Base-by-base conservation (phyloP, 1,140 invertebrate genomes). In the Cotesia glomerata region DNA sequence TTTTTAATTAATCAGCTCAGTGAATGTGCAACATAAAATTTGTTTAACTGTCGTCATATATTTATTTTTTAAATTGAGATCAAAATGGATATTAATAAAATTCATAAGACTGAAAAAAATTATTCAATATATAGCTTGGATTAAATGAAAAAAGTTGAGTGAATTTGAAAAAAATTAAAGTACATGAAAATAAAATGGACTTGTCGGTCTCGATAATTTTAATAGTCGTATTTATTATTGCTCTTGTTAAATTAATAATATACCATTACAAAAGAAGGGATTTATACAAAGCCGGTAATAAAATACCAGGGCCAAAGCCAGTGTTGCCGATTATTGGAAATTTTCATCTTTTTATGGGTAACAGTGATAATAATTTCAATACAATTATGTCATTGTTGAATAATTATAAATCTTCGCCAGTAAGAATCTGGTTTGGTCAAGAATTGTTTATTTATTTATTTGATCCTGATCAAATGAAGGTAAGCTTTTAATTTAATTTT, bases 301-400 rank as follows among this genome's bases (percentile, higher is more conserved):
- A 78, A 73, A 77, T 89, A 56, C 87, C 88, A 0, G 88, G 88
- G 18, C 91, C 90, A 2, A 26, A 2, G 0, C 83, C 84, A 2
- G 77, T 86, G 0, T 69, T 90, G 0, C 91, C 91, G 0, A 61
- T 92, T 3, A 78, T 92, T n/a, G 91, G 91, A 32, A 90, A 90
- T 72, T 88, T 87, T 32, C 83, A 87, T 70, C 77, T 86, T 26
- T 89, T 90, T 71, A 76, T 88, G 2, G 88, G 88, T 39, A 82
- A 84, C 66, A 84, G 86, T 4, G 79, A 39, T 77, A 77, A 78
- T 58, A 77, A 77, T 35, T 56, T 78, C 4, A 74, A 72, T 8
- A 76, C 73, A 64, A 69, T 74, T 2, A 75, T 69, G 35, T 39
- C 76, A 26, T 26, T 26, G 14, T 18, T 75, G 51, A 52, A 78